These are phyloP conservation scores for Chionoecetes opilio DNA, from an alignment of 1,140 invertebrate genomes.

Conservation along the genomic window DNA sequence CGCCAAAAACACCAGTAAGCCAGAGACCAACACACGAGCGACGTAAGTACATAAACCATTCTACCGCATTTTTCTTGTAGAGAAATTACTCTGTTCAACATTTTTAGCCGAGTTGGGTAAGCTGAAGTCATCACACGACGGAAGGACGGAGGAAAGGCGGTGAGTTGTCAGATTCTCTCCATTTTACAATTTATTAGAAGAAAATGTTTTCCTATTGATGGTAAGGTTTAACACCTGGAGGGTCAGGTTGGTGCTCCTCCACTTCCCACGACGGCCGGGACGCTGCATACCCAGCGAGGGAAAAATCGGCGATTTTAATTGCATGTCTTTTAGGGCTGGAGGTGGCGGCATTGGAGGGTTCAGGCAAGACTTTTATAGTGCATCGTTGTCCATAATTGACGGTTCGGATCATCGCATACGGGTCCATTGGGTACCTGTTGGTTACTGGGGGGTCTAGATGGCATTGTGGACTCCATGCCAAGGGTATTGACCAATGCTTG, in stretches of 20 bases:
- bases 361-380: background rate
- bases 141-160: background rate
- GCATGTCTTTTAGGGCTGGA: background rate
- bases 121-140: background rate
- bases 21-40: no score
- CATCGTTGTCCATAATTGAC: constrained; percentile 16
- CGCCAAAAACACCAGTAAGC: background rate
- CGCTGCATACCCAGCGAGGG: background rate
- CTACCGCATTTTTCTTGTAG: background rate
- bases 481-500: background rate
- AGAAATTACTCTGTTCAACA: background rate
- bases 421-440: background rate
- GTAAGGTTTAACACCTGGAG: background rate
- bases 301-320: background rate
- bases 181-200: background rate
- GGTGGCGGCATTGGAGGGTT: background rate
- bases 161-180: background rate
- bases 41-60: background rate
- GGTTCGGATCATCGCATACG: background rate
- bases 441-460: background rate
- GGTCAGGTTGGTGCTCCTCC: background rate
- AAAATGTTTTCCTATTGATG: background rate
- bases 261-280: background rate
- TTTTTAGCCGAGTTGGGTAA: background rate
- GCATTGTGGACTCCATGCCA: background rate